These are phyloP conservation scores for Catostylus mosaicus DNA, from an alignment of 30 jellyfish, hydroid and myxozoan species.

Conservation along the genomic window DNA sequence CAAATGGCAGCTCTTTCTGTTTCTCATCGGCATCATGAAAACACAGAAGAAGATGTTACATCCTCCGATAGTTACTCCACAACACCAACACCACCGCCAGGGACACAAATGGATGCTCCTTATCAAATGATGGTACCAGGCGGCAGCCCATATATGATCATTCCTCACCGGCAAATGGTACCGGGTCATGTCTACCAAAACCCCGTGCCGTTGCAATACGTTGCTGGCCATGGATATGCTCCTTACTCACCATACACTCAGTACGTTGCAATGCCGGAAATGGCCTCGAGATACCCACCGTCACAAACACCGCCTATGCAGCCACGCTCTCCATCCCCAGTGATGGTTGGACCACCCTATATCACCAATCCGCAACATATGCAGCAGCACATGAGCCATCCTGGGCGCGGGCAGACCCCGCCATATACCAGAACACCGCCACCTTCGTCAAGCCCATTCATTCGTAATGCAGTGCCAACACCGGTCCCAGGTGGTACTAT, in stretches of 20 bases:
- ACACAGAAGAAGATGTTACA: slow-evolving; percentile 53
- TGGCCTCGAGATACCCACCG: slow-evolving; percentile 63
- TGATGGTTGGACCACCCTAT: slow-evolving; percentile 58
- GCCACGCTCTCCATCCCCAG: slow-evolving; percentile 75
- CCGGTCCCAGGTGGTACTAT: slow-evolving; percentile 62
- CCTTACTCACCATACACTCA: slow-evolving; percentile 64
- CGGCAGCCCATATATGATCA: slow-evolving; percentile 53
- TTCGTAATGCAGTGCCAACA: slow-evolving; percentile 51
- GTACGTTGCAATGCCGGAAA: slow-evolving; percentile 54
- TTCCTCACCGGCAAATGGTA: slow-evolving; percentile 60
- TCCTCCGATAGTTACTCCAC: slow-evolving; percentile 59
- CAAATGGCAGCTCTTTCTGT: slow-evolving; percentile 57
- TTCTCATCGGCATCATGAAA: slow-evolving; percentile 49
- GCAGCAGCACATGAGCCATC: slow-evolving; percentile 54
- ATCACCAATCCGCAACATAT: slow-evolving; percentile 58
- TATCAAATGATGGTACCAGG: slow-evolving; percentile 62
- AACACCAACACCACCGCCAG: slow-evolving; percentile 73
- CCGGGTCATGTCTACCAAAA: slow-evolving; percentile 71
- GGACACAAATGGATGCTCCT: slow-evolving; percentile 33
- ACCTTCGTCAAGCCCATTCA: slow-evolving; percentile 53
- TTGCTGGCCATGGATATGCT: slow-evolving; percentile 63
- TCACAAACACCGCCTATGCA: slow-evolving; percentile 79
- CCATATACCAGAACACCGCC: slow-evolving; percentile 78
- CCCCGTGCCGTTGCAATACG: slow-evolving; percentile 72
- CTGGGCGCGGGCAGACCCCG: slow-evolving; percentile 75